Evolutionary conservation across 2,888 invertebrate genomes (phyloP).

Genomic region (Gisinianus flammeolus): DNA sequence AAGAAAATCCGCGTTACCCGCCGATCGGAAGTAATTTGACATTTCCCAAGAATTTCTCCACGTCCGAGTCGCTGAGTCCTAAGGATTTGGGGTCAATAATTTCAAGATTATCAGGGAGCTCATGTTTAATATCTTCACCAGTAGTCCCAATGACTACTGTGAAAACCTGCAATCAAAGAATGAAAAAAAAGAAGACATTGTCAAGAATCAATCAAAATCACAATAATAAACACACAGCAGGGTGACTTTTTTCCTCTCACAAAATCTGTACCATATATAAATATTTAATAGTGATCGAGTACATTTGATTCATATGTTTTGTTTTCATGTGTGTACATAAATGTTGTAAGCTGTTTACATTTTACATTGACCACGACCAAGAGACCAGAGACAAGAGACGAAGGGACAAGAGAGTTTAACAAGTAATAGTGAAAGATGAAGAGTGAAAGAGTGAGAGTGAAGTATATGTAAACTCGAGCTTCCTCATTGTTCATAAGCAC

Average conservation of each 20-base stretch:
- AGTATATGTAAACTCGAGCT: too few relatives aligned
- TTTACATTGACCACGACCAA: too few relatives aligned
- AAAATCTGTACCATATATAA: too few relatives aligned
- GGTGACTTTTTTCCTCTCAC: not conserved
- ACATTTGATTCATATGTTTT: too few relatives aligned
- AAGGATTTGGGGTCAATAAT: slow-evolving; percentile 58
- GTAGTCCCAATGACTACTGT: slow-evolving; percentile 19
- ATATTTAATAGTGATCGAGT: too few relatives aligned
- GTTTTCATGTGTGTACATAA: too few relatives aligned
- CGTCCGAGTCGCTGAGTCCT: slow-evolving; percentile 54
- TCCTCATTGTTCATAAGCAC: too few relatives aligned
- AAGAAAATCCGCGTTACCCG: slow-evolving; percentile 43
- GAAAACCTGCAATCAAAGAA: slow-evolving; percentile 20
- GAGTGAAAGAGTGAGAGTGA: too few relatives aligned
- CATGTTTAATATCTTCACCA: slow-evolving; percentile 50
- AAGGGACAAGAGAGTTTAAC: too few relatives aligned
- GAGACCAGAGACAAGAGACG: too few relatives aligned
- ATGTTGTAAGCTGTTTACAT: too few relatives aligned
- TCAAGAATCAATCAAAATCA: not conserved
- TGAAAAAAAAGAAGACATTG: not conserved
- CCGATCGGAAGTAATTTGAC: slow-evolving; percentile 55
- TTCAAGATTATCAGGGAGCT: slow-evolving; percentile 56
- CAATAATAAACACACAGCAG: not conserved
- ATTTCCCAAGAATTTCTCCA: slow-evolving; percentile 57
- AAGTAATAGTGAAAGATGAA: too few relatives aligned